Base-by-base conservation (phyloP, 2,888 invertebrate species). In the Falcaria lacertinaria region DNA sequence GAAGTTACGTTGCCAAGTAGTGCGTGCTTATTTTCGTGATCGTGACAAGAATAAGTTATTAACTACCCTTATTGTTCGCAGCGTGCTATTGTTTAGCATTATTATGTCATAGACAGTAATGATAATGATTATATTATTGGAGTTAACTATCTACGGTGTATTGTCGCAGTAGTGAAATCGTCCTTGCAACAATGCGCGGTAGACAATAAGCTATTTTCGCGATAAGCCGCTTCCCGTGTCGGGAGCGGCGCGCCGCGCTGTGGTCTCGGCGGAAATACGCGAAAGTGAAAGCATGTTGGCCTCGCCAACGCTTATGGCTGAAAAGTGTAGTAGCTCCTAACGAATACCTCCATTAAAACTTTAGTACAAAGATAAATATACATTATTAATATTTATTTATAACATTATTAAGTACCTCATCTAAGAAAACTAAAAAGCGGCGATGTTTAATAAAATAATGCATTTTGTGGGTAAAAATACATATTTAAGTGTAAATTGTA, bases 211-310 rank as follows among this genome's bases (percentile, higher is more conserved):
- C 66, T 68, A 69, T 76, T 79, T 76, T 69, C 58, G 63, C 69
- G 78, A 78, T 77, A 80, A 76, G 58, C 50, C 47, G 47, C 66
- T 75, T 78, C 76, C 80, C 64, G 65, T 51, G 58, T 52, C 56
- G 66, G 61, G 59, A 53, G 28, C 52, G 54, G 7, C 52, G 54
- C 41, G 46, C 17, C 35, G 54, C 41, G 46, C 17, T 19, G 15
- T 19, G 13, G 54, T 54, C 57, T 61, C 55, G 46, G 49, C 77
- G 79, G 82, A 80, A 80, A 74, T 57, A 44, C 43, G 57, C 50
- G 74, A 85, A 83, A 88, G 86, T 83, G 85, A 88, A 87, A 86
- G 83, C 60, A 49, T 48, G n/a, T 25, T 33, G 47, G 47, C 25
- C 40, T 37, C 38, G 17, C 32, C 16, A 44, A 34, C 48, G 2